Evolutionary conservation across 2,888 invertebrate genomes (phyloP), one percentile per base, ranked within the genome.

Genomic region (Hypena proboscidalis): DNA sequence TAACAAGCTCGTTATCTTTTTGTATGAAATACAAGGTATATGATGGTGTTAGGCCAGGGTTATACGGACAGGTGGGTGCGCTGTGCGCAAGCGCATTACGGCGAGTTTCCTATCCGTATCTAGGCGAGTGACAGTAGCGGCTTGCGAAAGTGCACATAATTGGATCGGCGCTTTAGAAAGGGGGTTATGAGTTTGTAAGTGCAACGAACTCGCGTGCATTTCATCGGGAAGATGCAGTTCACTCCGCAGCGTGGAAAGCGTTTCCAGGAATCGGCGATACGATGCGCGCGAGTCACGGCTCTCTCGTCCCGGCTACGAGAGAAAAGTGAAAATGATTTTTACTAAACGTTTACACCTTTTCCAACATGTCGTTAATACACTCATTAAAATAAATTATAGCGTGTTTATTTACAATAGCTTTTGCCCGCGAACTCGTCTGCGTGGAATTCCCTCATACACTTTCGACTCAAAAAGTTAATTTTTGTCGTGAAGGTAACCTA

Each of bases 61-160:
- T 70, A 67, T 50, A 65, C 60, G 62, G 70, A 70, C 81, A 82
- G 84, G 80, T 83, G 82, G 82, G 78, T 77, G 80, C 67, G 78
- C 84, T 82, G 78, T 77, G 80, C 67, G 78, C 84, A 51, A 77
- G 82, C 81, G 82, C 81, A 82, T 81, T 75, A 73, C 70, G 67
- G 55, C 67, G 78, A 83, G 89, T 89, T 87, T 86, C 85, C 90
- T 89, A 90, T 85, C 80, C 82, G 87, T 89, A 89, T 89, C 90
- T 90, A 90, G 90, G 90, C 90, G 83, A 89, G 85, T 85, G 89
- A 88, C 89, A 88, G 90, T 87, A 87, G 88, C 83, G 77, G 84
- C 86, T 90, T 88, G 89, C 89, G 91, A 91, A 91, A 91, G 91
- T 91, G 89, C 90, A 90, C 87, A 90, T 90, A 90, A 91, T 91